Conservation (phyloP, 2,888 invertebrate genomes). For the Osmoderma eremita region DNA sequence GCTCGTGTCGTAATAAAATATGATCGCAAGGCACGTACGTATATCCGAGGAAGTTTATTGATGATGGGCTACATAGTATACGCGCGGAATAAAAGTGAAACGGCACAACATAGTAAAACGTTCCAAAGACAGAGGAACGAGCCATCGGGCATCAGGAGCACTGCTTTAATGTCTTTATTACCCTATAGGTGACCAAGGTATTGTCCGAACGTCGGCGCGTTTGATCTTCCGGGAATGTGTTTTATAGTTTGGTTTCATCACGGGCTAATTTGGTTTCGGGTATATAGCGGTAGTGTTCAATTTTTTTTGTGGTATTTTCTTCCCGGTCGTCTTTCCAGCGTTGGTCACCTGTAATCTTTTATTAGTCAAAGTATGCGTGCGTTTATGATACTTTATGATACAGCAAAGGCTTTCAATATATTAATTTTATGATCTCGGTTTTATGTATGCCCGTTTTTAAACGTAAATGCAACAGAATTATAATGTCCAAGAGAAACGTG, state of each 20-base stretch:
- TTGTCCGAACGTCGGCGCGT: slow-evolving; percentile 45
- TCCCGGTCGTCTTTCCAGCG: not conserved
- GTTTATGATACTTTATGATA: slow-evolving; percentile 33
- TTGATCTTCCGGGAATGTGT: slow-evolving; percentile 48
- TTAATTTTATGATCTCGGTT: too few relatives aligned
- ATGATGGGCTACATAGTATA: too few relatives aligned
- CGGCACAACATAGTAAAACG: slow-evolving; percentile 46
- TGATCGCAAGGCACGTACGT: slow-evolving; percentile 40
- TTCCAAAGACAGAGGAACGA: slow-evolving; percentile 46
- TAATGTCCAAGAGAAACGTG: too few relatives aligned
- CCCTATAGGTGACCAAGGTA: slow-evolving; percentile 47
- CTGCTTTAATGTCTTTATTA: slow-evolving; percentile 62
- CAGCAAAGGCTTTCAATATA: not conserved
- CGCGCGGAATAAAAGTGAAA: slow-evolving; percentile 49
- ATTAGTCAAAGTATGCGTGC: slow-evolving; percentile 41
- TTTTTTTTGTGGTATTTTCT: slow-evolving; percentile 29
- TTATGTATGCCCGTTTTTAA: too few relatives aligned
- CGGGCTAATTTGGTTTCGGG: slow-evolving; percentile 44
- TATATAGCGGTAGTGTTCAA: slow-evolving; percentile 41
- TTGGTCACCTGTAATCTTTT: slow-evolving; percentile 32
- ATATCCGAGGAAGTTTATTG: slow-evolving; percentile 42
- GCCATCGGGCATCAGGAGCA: slow-evolving; percentile 59
- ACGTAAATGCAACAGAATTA: too few relatives aligned
- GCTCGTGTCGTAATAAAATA: slow-evolving; percentile 42
- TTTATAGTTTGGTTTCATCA: slow-evolving; percentile 48